Conservation (phyloP, 2,888 invertebrate species). For the Stegana nigrithorax region DNA sequence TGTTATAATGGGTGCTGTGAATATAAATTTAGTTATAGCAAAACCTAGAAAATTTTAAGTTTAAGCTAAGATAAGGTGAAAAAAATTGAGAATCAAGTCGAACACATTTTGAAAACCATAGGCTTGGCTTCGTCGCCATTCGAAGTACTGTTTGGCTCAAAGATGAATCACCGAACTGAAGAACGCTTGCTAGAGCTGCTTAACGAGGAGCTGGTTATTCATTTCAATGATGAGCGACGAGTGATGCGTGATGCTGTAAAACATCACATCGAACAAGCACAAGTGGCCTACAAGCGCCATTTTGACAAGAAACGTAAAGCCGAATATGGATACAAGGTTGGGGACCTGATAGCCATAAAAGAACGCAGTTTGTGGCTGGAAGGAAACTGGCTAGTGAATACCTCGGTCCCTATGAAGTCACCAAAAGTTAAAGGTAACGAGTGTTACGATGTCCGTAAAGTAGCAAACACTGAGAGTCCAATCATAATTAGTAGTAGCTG, state of each 20-base stretch:
- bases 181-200: neutral
- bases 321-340: neutral
- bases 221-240: constrained; percentile 4
- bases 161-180: constrained; percentile 8
- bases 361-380: constrained; percentile 33
- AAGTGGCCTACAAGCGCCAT: neutral
- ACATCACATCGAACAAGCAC: neutral
- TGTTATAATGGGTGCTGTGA: too few relatives aligned
- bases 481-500: constrained; percentile 26
- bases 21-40: too few relatives aligned
- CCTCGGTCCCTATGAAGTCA: constrained; percentile 34
- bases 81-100: too few relatives aligned
- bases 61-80: too few relatives aligned
- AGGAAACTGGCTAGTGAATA: constrained; percentile 32
- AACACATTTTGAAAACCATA: too few relatives aligned
- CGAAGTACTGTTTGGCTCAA: constrained; percentile 21
- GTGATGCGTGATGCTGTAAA: neutral
- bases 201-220: neutral
- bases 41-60: too few relatives aligned
- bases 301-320: neutral
- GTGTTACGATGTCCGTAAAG: constrained; percentile 26
- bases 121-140: constrained; percentile 18
- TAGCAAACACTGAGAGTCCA: constrained; percentile 25
- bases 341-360: constrained; percentile 31
- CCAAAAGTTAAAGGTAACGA: constrained; percentile 21